A percentile compares a stretch with the other conserved stretches of the same genome.
Evolutionary conservation across 2,888 invertebrate species (phyloP).

Genomic region (Lochmaea crataegi): DNA sequence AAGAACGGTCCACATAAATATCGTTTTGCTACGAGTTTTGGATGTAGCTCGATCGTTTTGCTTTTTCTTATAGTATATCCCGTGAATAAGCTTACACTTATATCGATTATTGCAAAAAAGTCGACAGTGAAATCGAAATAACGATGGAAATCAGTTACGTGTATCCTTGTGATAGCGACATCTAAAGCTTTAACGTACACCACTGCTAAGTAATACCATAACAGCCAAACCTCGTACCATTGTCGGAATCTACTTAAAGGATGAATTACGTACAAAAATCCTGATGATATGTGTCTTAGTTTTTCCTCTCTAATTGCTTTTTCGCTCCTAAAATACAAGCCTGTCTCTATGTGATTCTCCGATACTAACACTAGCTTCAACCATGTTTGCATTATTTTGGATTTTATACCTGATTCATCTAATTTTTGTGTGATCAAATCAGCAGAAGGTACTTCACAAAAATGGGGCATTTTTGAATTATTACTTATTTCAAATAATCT

Average conservation of each 20-base stretch:
- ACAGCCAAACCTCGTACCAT: slow-evolving; percentile 41
- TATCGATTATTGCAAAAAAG: slow-evolving; percentile 36
- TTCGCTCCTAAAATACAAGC: slow-evolving; percentile 41
- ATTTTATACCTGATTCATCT: background rate
- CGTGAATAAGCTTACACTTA: slow-evolving; percentile 44
- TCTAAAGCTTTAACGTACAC: slow-evolving; percentile 40
- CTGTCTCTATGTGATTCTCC: slow-evolving; percentile 8
- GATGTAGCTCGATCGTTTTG: slow-evolving; percentile 36
- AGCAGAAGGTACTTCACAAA: background rate
- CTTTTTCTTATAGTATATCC: slow-evolving; percentile 35
- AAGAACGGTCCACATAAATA: slow-evolving; percentile 44
- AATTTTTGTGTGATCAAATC: background rate
- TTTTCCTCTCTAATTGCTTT: slow-evolving; percentile 41
- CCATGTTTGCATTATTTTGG: background rate
- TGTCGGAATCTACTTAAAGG: slow-evolving; percentile 47
- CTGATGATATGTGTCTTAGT: slow-evolving; percentile 39
- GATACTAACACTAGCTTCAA: slow-evolving; percentile 17
- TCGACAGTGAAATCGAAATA: slow-evolving; percentile 24
- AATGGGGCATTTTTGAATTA: slow-evolving; percentile 6
- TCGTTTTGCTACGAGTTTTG: slow-evolving; percentile 32
- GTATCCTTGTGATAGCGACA: slow-evolving; percentile 5
- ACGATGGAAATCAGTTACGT: background rate
- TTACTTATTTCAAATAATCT: background rate
- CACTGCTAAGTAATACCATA: slow-evolving; percentile 39
- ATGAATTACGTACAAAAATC: slow-evolving; percentile 42